Evolutionary conservation across 2,797 vertebrate genomes (phyloP), one percentile per base, ranked within the genome.

Genomic region (Coilia nasus): DNA sequence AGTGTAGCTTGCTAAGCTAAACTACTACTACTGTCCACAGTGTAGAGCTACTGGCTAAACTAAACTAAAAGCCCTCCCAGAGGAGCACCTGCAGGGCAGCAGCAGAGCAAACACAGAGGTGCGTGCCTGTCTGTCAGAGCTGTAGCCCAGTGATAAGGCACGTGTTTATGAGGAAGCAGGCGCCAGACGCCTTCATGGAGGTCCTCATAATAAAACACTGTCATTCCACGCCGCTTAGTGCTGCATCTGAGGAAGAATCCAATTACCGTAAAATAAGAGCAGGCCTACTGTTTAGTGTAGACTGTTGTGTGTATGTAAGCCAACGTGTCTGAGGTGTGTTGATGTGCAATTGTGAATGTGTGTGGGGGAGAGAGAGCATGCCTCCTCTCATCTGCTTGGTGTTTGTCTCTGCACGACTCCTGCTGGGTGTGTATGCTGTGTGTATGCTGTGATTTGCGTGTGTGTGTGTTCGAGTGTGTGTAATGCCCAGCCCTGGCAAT

Each of bases 271-370:
- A 59, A n/a, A n/a, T n/a, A n/a, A n/a, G n/a, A n/a, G n/a, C n/a
- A n/a, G n/a, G n/a, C n/a, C n/a, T 3, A 59, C 57, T 59, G 57
- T 3, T 59, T 59, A n/a, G 3, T 57, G 56, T 57, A 56, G 54
- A 56, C n/a, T n/a, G 35, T 5, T 41, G 35, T 41, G 35, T 41
- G 35, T 41, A 5, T 41, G 35, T n/a, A 23, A 62, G 11, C 17
- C n/a, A 62, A 62, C 88, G 89, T 92, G 92, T 93, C 88, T 90
- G 57, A 31, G 25, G 3, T 67, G 11, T 67, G 11, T 31, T 2
- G 1, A 25, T 64, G 25, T 15, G 23, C 28, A 21, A 25, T 25
- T 25, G 3, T 14, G 14, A 15, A 17, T 14, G 14, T 14, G 54
- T 2, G 54, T 15, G 54, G 19, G 54, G 19, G 14, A 57, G 62